phyloP scores from a whole-genome alignment of 1,140 invertebrate genomes.

The Rhagoletis zephyria region DNA sequence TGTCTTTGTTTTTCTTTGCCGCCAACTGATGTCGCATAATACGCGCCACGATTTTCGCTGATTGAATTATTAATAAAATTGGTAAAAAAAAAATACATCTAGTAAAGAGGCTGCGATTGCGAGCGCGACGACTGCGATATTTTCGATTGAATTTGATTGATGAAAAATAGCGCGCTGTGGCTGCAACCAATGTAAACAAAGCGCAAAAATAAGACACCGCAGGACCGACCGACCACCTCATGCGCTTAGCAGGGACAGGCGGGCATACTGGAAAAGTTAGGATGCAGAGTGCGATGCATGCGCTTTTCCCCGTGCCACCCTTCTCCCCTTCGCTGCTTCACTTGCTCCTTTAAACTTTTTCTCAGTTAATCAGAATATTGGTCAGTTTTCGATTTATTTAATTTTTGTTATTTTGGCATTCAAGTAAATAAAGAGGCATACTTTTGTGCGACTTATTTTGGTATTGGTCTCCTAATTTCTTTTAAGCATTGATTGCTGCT shows the following conservation, averaged over 20 bases:
- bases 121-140: constrained; percentile 28
- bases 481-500: constrained; percentile 27
- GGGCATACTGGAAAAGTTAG: no score
- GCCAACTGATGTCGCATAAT: constrained; percentile 21
- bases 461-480: neutral
- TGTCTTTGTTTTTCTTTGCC: constrained; percentile 67
- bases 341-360: neutral
- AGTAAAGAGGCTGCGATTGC: neutral
- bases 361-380: constrained; percentile 37
- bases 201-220: neutral
- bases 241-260: no score
- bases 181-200: constrained; percentile 40
- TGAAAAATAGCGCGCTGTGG: constrained; percentile 5
- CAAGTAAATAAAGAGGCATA: constrained; percentile 16
- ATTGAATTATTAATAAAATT: constrained; percentile 73
- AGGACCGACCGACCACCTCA: no score
- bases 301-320: neutral
- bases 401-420: neutral
- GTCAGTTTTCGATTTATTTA: neutral
- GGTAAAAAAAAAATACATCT: constrained; percentile 62
- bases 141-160: constrained; percentile 37
- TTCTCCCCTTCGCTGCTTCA: neutral
- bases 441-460: neutral
- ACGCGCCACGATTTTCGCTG: constrained; percentile 67
- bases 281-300: no score